Percentiles rank a stretch among this genome's conserved stretches.
These are phyloP conservation scores for Polymixis lichenea DNA, from an alignment of 2,888 invertebrate species.

Conservation along the genomic window DNA sequence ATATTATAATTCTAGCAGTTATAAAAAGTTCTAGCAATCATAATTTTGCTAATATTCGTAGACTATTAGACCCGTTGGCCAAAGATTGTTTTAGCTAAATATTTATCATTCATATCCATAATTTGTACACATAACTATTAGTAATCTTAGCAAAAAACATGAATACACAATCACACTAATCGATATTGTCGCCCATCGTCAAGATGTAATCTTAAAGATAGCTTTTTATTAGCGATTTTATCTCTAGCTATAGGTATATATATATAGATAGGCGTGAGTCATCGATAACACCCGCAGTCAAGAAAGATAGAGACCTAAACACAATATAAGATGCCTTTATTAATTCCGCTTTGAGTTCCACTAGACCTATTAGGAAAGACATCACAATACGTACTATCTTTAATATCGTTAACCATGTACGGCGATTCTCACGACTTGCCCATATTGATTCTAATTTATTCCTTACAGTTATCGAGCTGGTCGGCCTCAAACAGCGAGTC, in stretches of 20 bases:
- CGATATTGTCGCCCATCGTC: neutral
- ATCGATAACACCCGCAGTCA: neutral
- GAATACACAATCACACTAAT: neutral
- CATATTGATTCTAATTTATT: slow-evolving; percentile 56
- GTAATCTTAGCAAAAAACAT: neutral
- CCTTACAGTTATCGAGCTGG: slow-evolving; percentile 93
- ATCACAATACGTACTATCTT: slow-evolving; percentile 30
- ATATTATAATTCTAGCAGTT: slow-evolving; percentile 19
- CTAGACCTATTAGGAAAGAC: slow-evolving; percentile 21
- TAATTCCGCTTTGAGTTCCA: slow-evolving; percentile 15
- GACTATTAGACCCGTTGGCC: neutral
- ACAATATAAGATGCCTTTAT: neutral
- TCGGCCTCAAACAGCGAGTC: slow-evolving; percentile 94
- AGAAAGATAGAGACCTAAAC: neutral
- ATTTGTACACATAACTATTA: neutral
- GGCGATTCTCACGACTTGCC: slow-evolving; percentile 30
- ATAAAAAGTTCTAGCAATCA: slow-evolving; percentile 29
- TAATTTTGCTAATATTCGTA: neutral
- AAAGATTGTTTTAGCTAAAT: neutral
- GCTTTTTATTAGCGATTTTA: neutral
- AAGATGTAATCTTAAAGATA: neutral
- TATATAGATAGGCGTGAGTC: neutral
- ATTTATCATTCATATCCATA: neutral
- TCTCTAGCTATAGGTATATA: neutral
- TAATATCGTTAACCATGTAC: slow-evolving; percentile 40